phyloP scores from a whole-genome alignment of 2,888 invertebrate species.

The Calameuta filiformis region DNA sequence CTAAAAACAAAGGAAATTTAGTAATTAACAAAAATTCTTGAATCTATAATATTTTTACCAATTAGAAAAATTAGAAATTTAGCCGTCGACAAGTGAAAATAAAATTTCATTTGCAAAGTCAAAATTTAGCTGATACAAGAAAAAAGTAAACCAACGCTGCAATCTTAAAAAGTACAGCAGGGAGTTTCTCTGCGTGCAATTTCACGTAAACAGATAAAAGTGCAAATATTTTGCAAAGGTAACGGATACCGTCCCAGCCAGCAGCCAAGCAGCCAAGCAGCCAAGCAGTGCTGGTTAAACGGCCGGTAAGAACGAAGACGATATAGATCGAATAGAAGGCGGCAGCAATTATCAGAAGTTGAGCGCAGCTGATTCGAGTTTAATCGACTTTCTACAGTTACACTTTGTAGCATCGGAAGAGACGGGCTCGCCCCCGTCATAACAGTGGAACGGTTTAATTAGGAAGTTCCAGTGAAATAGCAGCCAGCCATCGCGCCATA shows the following conservation, averaged over 20 bases:
- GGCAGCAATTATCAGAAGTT: slow-evolving; percentile 11
- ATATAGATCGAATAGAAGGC: background rate
- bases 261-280: background rate
- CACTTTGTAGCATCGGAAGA: slow-evolving; percentile 25
- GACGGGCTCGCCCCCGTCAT: slow-evolving; percentile 24
- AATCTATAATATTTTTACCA: background rate
- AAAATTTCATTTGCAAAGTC: background rate
- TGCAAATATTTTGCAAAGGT: background rate
- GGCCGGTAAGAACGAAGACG: background rate
- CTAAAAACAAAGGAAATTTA: background rate
- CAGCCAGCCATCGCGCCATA: slow-evolving; percentile 32
- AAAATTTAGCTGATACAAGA: fast-evolving
- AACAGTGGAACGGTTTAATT: slow-evolving; percentile 40
- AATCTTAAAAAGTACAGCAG: background rate
- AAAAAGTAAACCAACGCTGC: background rate
- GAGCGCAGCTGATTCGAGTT: slow-evolving; percentile 24
- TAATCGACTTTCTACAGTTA: slow-evolving; percentile 31
- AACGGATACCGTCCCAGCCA: background rate
- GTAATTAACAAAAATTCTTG: background rate
- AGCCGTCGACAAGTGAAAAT: too few species aligned
- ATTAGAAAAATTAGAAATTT: background rate
- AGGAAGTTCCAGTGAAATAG: slow-evolving; percentile 44
- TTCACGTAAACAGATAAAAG: background rate
- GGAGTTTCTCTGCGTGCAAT: background rate
- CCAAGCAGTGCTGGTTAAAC: background rate